Evolutionary conservation across 1,140 invertebrate species (phyloP).

Genomic region (Solenopsis fugax): DNA sequence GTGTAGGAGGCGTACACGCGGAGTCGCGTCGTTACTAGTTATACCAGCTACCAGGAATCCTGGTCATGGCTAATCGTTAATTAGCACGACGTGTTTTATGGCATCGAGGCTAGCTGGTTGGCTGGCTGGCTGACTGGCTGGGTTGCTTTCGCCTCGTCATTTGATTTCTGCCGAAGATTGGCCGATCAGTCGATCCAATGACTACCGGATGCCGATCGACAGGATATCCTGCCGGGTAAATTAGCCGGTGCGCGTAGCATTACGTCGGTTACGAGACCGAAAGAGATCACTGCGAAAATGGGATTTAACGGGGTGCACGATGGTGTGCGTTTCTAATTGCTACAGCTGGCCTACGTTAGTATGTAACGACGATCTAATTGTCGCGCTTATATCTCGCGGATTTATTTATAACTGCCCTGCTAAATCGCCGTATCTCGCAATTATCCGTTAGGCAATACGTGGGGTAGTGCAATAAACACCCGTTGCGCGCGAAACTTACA

Average conservation of each 20-base stretch:
- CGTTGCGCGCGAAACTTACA: conserved; percentile 23
- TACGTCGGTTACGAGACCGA: conserved; percentile 62
- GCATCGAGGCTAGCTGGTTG: conserved; percentile 62
- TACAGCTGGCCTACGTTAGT: not conserved
- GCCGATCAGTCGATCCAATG: conserved; percentile 75
- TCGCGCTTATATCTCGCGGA: conserved; percentile 20
- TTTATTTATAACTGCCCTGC: conserved; percentile 37
- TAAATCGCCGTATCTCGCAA: conserved; percentile 47
- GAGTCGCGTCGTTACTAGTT: conserved; percentile 74
- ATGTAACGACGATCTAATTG: conserved; percentile 49
- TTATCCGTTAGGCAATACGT: conserved; percentile 47
- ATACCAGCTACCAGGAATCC: conserved; percentile 75
- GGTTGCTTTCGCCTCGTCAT: conserved; percentile 72
- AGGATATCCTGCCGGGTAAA: conserved; percentile 79
- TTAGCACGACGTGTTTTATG: conserved; percentile 82
- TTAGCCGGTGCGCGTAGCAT: conserved; percentile 61
- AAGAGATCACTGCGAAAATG: conserved; percentile 67
- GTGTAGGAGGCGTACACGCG: conserved; percentile 68
- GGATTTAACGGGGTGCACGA: conserved; percentile 67
- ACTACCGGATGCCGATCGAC: conserved; percentile 81
- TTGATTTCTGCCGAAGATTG: conserved; percentile 75
- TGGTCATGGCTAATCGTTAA: conserved; percentile 83
- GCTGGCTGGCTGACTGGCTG: not conserved
- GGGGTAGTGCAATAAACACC: conserved; percentile 27
- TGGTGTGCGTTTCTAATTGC: conserved; percentile 66